Conservation (phyloP, 2,113 vertebrate genomes). For the Plestiodon gilberti region DNA sequence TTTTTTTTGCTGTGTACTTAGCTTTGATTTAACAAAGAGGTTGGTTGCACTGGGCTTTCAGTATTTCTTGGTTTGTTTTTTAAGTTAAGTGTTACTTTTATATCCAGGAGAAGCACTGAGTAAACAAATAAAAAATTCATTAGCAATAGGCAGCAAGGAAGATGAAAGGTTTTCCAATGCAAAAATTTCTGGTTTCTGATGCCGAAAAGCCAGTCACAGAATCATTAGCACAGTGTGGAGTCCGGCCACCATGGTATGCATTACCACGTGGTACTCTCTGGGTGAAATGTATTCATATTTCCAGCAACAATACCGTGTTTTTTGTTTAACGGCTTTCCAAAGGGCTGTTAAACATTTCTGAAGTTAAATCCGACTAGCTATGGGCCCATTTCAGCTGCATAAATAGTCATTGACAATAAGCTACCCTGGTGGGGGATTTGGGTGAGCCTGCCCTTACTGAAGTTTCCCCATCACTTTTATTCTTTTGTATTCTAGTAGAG, state of each 20-base stretch:
- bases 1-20: constrained; percentile 40
- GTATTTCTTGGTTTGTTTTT: constrained; percentile 10
- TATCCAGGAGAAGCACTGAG: constrained; percentile 72
- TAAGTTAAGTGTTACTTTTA: constrained; percentile 74
- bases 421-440: neutral
- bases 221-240: constrained; percentile 74
- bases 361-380: constrained; percentile 38
- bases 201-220: constrained; percentile 69
- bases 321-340: constrained; percentile 61
- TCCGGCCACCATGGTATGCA: constrained; percentile 42
- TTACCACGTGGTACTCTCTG: constrained; percentile 48
- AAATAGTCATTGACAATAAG: constrained; percentile 19
- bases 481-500: too few relatives aligned
- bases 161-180: constrained; percentile 75
- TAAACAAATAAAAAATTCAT: constrained; percentile 86
- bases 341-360: constrained; percentile 52
- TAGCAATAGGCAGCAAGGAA: constrained; percentile 73
- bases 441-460: neutral
- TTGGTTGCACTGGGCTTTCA: neutral
- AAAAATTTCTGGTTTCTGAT: constrained; percentile 52
- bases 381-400: constrained; percentile 35
- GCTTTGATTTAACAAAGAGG: constrained; percentile 59
- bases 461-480: too few relatives aligned
- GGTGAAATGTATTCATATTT: constrained; percentile 69
- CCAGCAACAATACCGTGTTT: constrained; percentile 55